Evolutionary conservation across 1,140 invertebrate species (phyloP).

Genomic region (Nasonia longicornis): DNA sequence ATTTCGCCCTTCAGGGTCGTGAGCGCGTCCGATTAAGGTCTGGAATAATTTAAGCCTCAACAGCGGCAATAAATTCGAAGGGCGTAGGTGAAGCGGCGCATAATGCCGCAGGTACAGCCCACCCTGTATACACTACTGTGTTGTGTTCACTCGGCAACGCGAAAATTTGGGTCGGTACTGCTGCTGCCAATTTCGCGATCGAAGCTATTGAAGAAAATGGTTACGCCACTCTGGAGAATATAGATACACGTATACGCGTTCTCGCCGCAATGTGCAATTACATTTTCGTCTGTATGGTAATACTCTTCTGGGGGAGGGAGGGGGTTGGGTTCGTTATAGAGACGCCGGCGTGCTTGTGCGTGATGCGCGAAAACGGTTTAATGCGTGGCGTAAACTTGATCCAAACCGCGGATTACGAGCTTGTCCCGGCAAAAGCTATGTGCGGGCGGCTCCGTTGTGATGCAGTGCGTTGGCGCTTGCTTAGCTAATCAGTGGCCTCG

Average conservation of each 20-base stretch:
- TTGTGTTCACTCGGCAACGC: background rate
- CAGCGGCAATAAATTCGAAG: constrained; percentile 20
- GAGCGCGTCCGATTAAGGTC: background rate
- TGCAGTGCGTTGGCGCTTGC: background rate
- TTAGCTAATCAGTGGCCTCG: background rate
- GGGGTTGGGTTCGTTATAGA: no score
- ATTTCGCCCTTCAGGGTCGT: background rate
- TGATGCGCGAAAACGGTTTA: background rate
- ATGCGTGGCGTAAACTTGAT: background rate
- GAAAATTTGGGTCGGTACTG: no score
- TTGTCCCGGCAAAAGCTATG: background rate
- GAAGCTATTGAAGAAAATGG: background rate
- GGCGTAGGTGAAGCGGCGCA: background rate
- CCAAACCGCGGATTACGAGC: background rate
- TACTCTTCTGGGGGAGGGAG: background rate
- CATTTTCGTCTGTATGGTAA: background rate
- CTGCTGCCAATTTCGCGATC: background rate
- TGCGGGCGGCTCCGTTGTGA: background rate
- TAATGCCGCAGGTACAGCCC: background rate
- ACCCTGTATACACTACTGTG: background rate
- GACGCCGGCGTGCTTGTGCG: background rate
- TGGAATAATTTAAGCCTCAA: constrained; percentile 8
- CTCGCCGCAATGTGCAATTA: no score
- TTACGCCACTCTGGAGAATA: background rate
- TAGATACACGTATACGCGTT: no score